Evolutionary conservation across 2,797 vertebrate species (phyloP).

Genomic region (Aeoliscus strigatus): DNA sequence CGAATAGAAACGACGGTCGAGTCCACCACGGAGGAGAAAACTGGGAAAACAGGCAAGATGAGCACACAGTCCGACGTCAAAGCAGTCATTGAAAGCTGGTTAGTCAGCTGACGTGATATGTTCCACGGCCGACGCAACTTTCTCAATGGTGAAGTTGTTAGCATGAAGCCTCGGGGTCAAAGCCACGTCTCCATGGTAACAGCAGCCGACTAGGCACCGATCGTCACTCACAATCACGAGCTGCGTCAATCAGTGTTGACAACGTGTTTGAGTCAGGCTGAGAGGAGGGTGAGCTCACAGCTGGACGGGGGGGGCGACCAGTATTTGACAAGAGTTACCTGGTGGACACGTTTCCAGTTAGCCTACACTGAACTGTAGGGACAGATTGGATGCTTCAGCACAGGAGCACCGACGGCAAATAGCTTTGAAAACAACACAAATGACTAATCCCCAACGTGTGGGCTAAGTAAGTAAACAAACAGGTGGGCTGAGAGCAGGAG

Average conservation of each 20-base stretch:
- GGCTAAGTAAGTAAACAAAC: slow-evolving; percentile 63
- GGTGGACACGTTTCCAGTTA: slow-evolving; percentile 40
- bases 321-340: slow-evolving; percentile 41
- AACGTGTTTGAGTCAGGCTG: slow-evolving; percentile 11
- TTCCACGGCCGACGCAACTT: slow-evolving; percentile 25
- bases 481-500: slow-evolving; percentile 60
- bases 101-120: slow-evolving; percentile 59
- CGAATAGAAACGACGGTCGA: background rate
- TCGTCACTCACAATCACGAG: background rate
- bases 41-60: too few relatives aligned
- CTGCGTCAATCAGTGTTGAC: slow-evolving; percentile 1
- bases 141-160: slow-evolving; percentile 47
- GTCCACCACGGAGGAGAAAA: too few relatives aligned
- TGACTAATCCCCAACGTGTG: slow-evolving; percentile 60
- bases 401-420: slow-evolving; percentile 54
- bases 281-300: slow-evolving; percentile 7
- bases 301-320: slow-evolving; percentile 40
- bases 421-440: slow-evolving; percentile 64
- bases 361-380: slow-evolving; percentile 65
- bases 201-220: slow-evolving; percentile 19
- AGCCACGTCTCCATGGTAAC: slow-evolving; percentile 8
- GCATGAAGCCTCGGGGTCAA: slow-evolving; percentile 20
- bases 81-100: slow-evolving; percentile 25
- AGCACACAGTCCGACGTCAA: too few relatives aligned
- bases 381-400: slow-evolving; percentile 70